Evolutionary conservation across 2,888 invertebrate species (phyloP).

Genomic region (Drosophila kanekoi): DNA sequence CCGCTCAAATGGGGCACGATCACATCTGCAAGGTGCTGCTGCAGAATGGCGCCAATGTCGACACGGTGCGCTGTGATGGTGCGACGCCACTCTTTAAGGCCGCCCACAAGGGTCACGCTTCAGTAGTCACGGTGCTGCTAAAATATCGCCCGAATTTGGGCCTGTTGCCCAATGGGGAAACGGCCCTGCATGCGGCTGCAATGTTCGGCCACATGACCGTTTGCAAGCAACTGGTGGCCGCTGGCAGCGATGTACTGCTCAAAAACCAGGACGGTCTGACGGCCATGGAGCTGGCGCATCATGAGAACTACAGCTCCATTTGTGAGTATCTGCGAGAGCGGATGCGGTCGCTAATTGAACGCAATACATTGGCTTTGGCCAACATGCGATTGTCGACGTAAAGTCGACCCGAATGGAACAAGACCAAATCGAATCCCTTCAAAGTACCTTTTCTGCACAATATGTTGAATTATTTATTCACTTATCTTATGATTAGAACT

Average conservation of each 20-base stretch:
- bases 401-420: slow-evolving; percentile 13
- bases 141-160: slow-evolving; percentile 93
- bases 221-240: slow-evolving; percentile 90
- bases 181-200: slow-evolving; percentile 95
- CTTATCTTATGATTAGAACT: slow-evolving; percentile 24
- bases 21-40: slow-evolving; percentile 91
- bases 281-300: slow-evolving; percentile 88
- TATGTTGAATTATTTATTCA: slow-evolving; percentile 57
- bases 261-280: slow-evolving; percentile 91
- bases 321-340: slow-evolving; percentile 84
- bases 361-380: slow-evolving; percentile 55
- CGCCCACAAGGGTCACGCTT: slow-evolving; percentile 96
- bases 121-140: slow-evolving; percentile 93
- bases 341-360: slow-evolving; percentile 66
- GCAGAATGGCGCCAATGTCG: slow-evolving; percentile 91
- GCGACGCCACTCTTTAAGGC: slow-evolving; percentile 98
- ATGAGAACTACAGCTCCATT: slow-evolving; percentile 84
- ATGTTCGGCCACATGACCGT: slow-evolving; percentile 94
- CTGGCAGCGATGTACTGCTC: slow-evolving; percentile 89
- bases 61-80: slow-evolving; percentile 94
- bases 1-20: slow-evolving; percentile 97
- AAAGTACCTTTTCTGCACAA: slow-evolving; percentile 71
- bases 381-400: slow-evolving; percentile 62
- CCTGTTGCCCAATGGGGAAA: slow-evolving; percentile 95
- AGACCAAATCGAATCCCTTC: slow-evolving; percentile 51